Conservation (phyloP, 2,888 invertebrate genomes). For the Acleris laterana region DNA sequence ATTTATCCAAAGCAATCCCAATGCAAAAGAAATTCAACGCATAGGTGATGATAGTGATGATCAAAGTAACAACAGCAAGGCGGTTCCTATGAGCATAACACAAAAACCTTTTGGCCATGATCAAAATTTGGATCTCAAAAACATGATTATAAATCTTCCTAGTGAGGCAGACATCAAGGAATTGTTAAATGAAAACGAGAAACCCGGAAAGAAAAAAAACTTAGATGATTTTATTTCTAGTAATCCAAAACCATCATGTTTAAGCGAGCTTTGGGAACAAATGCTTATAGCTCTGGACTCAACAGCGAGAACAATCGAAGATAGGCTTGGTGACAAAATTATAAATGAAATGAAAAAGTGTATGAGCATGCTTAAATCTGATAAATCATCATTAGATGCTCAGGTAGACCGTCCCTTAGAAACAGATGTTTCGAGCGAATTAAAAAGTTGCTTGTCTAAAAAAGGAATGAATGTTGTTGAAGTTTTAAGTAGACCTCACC, state of each 20-base stretch:
- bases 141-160: slow-evolving; percentile 48
- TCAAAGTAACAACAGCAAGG: slow-evolving; percentile 36
- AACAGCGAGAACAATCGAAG: slow-evolving; percentile 61
- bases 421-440: slow-evolving; percentile 25
- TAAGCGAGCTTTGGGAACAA: slow-evolving; percentile 62
- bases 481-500: slow-evolving; percentile 40
- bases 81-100: slow-evolving; percentile 46
- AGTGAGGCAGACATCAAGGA: slow-evolving; percentile 54
- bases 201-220: slow-evolving; percentile 41
- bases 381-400: slow-evolving; percentile 19
- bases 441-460: slow-evolving; percentile 23
- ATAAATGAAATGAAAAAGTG: slow-evolving; percentile 56
- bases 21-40: slow-evolving; percentile 37
- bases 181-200: slow-evolving; percentile 48
- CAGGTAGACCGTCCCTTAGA: slow-evolving; percentile 7
- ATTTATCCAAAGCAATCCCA: slow-evolving; percentile 20
- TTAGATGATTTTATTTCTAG: slow-evolving; percentile 49
- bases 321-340: slow-evolving; percentile 60
- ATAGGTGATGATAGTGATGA: slow-evolving; percentile 40
- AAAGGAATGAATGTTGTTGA: slow-evolving; percentile 42
- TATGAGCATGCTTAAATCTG: slow-evolving; percentile 40
- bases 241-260: slow-evolving; percentile 47
- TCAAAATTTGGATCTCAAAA: slow-evolving; percentile 44
- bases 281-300: slow-evolving; percentile 57
- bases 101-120: slow-evolving; percentile 48